Evolutionary conservation across 2,797 vertebrate genomes (phyloP).

Genomic region (Ptychobarbus kaznakovi): DNA sequence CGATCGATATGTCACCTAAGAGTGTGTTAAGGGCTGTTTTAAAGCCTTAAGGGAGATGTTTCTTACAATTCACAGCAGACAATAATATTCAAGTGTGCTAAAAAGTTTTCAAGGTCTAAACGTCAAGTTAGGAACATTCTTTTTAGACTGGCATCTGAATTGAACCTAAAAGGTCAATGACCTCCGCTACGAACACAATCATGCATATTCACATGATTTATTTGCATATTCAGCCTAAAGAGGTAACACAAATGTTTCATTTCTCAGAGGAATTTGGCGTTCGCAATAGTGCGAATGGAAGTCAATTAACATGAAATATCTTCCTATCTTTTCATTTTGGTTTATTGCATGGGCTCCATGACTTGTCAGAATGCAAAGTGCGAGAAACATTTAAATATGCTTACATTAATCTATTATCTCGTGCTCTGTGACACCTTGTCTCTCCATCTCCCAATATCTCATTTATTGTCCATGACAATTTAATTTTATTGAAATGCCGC

Average conservation of each 20-base stretch:
- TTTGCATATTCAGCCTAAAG: constrained; percentile 41
- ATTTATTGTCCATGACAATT: constrained; percentile 43
- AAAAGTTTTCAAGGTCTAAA: constrained; percentile 45
- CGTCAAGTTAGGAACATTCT: constrained; percentile 1
- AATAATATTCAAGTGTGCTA: constrained; percentile 21
- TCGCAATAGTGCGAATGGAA: constrained; percentile 5
- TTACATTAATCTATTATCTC: constrained; percentile 15
- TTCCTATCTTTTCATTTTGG: constrained; percentile 39
- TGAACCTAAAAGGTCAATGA: constrained; percentile 11
- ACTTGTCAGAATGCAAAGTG: constrained; percentile 28
- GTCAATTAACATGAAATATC: constrained; percentile 33
- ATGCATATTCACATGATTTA: constrained; percentile 48
- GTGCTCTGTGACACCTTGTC: not conserved
- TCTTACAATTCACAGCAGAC: constrained; percentile 34
- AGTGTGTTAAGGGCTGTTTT: constrained; percentile 26
- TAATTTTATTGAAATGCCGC: constrained; percentile 37
- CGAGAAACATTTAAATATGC: constrained; percentile 28
- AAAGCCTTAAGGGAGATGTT: constrained; percentile 37
- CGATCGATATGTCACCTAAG: constrained; percentile 36
- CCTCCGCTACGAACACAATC: constrained; percentile 3
- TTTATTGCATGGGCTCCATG: constrained; percentile 44
- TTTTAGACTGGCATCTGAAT: constrained; percentile 22
- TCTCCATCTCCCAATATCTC: constrained; percentile 28
- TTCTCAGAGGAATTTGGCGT: constrained; percentile 17
- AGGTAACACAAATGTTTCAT: not conserved